Evolutionary conservation across 1,140 invertebrate species (phyloP).

Genomic region (Chironomus striatipennis): DNA sequence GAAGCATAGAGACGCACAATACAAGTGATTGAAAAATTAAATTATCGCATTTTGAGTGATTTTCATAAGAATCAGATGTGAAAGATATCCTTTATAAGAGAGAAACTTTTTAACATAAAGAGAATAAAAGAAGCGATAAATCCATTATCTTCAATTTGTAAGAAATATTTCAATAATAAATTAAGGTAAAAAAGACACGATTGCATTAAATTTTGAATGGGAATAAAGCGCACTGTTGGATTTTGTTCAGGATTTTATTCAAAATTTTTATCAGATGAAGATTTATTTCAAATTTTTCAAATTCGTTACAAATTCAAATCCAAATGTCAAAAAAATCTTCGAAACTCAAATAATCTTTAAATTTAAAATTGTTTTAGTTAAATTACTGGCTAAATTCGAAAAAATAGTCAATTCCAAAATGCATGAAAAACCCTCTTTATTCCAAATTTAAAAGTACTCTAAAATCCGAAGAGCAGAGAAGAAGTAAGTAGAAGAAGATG

Average conservation of each 20-base stretch:
- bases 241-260: too few relatives aligned
- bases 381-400: too few relatives aligned
- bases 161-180: background rate
- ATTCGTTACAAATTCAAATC: too few relatives aligned
- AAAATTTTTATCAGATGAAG: too few relatives aligned
- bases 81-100: background rate
- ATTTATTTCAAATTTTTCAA: too few relatives aligned
- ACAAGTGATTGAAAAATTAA: background rate
- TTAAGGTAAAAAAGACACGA: background rate
- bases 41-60: conserved; percentile 1
- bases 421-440: background rate
- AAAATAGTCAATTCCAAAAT: too few relatives aligned
- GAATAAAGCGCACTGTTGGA: background rate
- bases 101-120: background rate
- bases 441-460: background rate
- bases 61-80: background rate
- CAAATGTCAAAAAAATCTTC: too few relatives aligned
- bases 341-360: too few relatives aligned
- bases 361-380: too few relatives aligned
- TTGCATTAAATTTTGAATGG: background rate
- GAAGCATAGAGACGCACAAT: too few relatives aligned
- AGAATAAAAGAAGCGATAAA: background rate
- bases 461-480: background rate
- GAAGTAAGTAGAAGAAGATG: background rate
- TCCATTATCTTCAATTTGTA: background rate